Conservation (phyloP, 2,797 vertebrate genomes). For the Micropoecilia bifurca region DNA sequence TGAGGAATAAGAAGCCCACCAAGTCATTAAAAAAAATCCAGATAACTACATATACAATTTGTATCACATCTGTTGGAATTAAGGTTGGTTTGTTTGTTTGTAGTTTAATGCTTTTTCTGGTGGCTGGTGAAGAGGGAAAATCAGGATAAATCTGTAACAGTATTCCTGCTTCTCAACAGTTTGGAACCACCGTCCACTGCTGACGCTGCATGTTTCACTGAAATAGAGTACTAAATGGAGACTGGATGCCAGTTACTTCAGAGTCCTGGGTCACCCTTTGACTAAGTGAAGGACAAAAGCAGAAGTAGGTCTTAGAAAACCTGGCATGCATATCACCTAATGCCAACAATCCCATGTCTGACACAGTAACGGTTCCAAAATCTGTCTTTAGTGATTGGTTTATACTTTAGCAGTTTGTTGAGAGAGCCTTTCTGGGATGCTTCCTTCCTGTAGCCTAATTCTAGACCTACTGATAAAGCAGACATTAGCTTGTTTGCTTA, state of each 20-base stretch:
- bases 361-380: neutral
- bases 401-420: neutral
- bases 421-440: neutral
- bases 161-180: neutral
- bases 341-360: neutral
- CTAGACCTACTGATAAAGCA: neutral
- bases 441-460: neutral
- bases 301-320: neutral
- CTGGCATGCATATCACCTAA: neutral
- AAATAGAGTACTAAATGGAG: neutral
- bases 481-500: neutral
- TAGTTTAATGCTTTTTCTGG: neutral
- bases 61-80: neutral
- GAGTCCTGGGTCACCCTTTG: neutral
- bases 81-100: neutral
- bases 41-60: neutral
- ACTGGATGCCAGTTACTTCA: neutral
- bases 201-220: neutral
- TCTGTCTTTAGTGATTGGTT: slow-evolving; percentile 3
- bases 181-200: neutral
- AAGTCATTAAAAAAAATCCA: neutral
- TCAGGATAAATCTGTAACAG: neutral
- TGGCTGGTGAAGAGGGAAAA: neutral
- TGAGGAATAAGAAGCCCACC: neutral
- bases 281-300: neutral